Base-by-base conservation (phyloP, 2,888 invertebrate species). In the Clepsis dumicolana region DNA sequence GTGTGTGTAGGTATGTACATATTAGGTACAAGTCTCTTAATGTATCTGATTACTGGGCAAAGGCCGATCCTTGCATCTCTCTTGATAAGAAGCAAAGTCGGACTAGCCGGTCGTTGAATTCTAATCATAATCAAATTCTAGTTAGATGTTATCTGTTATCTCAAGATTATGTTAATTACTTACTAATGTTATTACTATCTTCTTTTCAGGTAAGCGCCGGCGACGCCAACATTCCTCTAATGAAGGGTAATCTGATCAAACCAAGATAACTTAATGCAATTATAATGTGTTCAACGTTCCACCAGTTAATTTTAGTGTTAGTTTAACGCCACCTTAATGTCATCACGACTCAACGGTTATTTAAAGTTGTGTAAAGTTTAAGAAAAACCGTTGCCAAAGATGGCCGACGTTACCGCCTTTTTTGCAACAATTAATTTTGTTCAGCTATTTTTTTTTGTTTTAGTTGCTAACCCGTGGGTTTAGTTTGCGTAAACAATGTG, bases 341-440 rank as follows among this genome's bases (percentile, higher is more conserved):
- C 50, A 53, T 59, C 41, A 52, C 38, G 59, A 44, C 56, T 57
- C 41, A 29, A 52, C 41, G 52, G 60, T 32, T 38, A 27, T 50
- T 54, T 50, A 25, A 27, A 44, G 62, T 62, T 41, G 29, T 29
- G 48, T n/a, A 54, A 66, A 56, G 32, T 10, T 18, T 21, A 35
- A 48, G 48, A 48, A 61, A 56, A 56, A 48, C 54, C 32, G 62
- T 48, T 63, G 67, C 67, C 50, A 57, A 67, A 56, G 56, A 67
- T 57, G 60, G n/a, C 29, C 29, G 24, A 2, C 32, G 21, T 56
- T 54, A 16, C 48, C 48, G 48, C 48, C 21, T 48, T 35, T 54
- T 24, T 56, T 24, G 56, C 32, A 56, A 48, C 48, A 48, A 48
- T 48, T 21, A 21, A 56, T 21, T 35, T n/a, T 35, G 54, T 32